phyloP scores from a whole-genome alignment of 30 jellyfish, hydroid and myxozoan species.

The Pelagia noctiluca region DNA sequence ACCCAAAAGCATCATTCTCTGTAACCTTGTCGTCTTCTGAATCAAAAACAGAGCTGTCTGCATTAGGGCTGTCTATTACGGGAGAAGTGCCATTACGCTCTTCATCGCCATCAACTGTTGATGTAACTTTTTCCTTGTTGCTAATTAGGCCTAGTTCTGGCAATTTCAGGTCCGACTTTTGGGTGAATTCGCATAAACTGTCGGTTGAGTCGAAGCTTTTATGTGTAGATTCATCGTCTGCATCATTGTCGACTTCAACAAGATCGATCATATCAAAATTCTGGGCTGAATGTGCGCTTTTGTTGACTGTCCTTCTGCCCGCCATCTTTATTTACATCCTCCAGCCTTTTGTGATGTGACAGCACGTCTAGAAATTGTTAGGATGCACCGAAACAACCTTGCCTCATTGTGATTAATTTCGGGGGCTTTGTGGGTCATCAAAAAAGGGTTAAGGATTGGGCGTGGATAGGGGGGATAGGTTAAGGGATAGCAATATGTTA shows the following conservation, averaged over 20 bases:
- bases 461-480: too few relatives aligned
- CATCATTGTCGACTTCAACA: background rate
- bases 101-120: background rate
- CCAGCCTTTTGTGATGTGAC: too few relatives aligned
- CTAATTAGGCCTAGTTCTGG: background rate
- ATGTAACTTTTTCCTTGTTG: background rate
- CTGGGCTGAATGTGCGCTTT: too few relatives aligned
- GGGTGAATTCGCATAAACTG: background rate
- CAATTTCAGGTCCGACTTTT: too few relatives aligned
- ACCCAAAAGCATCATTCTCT: background rate
- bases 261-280: background rate
- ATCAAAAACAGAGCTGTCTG: background rate
- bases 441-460: too few relatives aligned
- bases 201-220: background rate
- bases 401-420: too few relatives aligned
- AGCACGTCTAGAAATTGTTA: too few relatives aligned
- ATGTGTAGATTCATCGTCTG: slow-evolving; percentile 3
- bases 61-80: background rate
- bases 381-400: too few relatives aligned
- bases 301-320: too few relatives aligned
- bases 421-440: too few relatives aligned
- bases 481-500: too few relatives aligned
- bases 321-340: too few relatives aligned
- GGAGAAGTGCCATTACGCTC: background rate
- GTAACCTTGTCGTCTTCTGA: background rate